Base-by-base conservation (phyloP, 1,140 invertebrate species). In the Agrilus planipennis region DNA sequence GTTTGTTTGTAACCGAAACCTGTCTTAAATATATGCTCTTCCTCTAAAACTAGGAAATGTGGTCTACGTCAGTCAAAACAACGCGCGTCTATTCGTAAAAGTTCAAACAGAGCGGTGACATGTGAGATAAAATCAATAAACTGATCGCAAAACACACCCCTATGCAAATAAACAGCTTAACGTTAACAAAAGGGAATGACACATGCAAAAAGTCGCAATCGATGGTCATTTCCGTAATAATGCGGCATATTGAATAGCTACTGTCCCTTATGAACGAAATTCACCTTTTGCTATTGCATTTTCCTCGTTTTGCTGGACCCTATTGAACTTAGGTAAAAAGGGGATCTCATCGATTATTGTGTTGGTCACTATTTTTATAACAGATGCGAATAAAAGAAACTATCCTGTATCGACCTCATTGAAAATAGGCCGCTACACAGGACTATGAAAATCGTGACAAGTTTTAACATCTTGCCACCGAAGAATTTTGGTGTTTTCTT, bases 91-190 rank as follows among this genome's bases (percentile, higher is more conserved):
- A n/a, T n/a, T n/a, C n/a, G n/a, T n/a, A n/a, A n/a, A n/a, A n/a
- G n/a, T n/a, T n/a, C n/a, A n/a, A n/a, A n/a, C n/a, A n/a, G n/a
- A n/a, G n/a, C n/a, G n/a, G n/a, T n/a, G n/a, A n/a, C n/a, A n/a
- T n/a, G n/a, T n/a, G n/a, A n/a, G n/a, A n/a, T n/a, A n/a, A n/a
- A n/a, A n/a, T n/a, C n/a, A n/a, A n/a, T n/a, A n/a, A n/a, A n/a
- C n/a, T n/a, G n/a, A n/a, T n/a, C n/a, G n/a, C n/a, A 16, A 32
- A 4, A 16, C 19, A 15, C n/a, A 15, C 30, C 30, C 30, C 19
- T 32, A 32, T 32, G 30, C 30, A 32, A 32, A 32, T 32, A 32
- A 32, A 32, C 30, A 32, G 30, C 30, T 32, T 32, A 32, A 11
- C n/a, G 7, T 32, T 12, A 14, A 32, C 30, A 32, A 32, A 17